A percentile compares a stretch with the other conserved stretches of the same genome.
phyloP scores from a whole-genome alignment of 2,888 invertebrate genomes.

The Ypsolopha sequella region DNA sequence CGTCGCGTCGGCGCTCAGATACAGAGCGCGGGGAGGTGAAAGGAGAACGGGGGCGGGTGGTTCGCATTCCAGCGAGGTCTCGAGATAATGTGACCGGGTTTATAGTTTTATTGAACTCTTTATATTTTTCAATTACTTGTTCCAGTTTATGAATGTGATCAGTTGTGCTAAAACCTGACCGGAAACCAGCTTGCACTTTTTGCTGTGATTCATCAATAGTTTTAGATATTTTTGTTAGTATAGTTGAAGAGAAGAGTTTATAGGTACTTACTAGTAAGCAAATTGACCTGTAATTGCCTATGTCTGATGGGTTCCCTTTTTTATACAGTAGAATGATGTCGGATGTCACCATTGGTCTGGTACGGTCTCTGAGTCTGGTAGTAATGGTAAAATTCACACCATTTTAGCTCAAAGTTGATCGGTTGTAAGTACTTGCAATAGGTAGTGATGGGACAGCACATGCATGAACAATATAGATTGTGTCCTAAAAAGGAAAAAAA shows the following conservation, averaged over 20 bases:
- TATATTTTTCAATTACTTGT: slow-evolving; percentile 9
- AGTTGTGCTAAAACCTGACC: slow-evolving; percentile 7
- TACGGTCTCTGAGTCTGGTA: background rate
- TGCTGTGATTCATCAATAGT: background rate
- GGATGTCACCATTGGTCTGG: background rate
- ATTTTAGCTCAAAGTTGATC: no score
- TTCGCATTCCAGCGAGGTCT: no score
- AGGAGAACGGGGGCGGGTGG: no score
- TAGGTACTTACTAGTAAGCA: slow-evolving; percentile 5
- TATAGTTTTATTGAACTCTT: slow-evolving; percentile 1
- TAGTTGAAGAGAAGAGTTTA: slow-evolving; percentile 6
- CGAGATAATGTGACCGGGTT: no score
- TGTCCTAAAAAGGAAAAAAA: no score
- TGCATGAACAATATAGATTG: no score
- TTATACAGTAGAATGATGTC: slow-evolving; percentile 5
- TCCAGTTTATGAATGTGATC: slow-evolving; percentile 9
- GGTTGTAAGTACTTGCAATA: no score
- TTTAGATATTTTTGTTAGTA: slow-evolving; percentile 4
- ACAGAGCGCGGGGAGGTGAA: no score
- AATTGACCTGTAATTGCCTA: slow-evolving; percentile 8
- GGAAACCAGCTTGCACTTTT: slow-evolving; percentile 5
- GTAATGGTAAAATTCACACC: no score
- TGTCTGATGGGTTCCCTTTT: slow-evolving; percentile 8
- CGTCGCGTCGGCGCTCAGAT: no score
- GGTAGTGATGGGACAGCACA: no score